Base-by-base conservation (phyloP, 1,140 invertebrate species). In the Bombus waltoni region DNA sequence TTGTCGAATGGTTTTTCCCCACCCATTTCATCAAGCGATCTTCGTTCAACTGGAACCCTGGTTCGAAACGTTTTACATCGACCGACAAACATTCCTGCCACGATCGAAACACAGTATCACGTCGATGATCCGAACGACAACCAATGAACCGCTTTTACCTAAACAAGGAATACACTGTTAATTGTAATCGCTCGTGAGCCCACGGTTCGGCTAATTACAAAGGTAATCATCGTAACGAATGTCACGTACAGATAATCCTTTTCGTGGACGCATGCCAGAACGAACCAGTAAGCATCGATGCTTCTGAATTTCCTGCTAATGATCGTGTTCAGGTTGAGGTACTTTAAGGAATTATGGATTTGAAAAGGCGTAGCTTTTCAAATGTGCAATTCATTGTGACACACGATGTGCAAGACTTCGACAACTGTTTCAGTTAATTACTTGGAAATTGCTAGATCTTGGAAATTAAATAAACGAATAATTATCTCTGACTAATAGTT, bases 151-250 rank as follows among this genome's bases (percentile, higher is more conserved):
- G 83, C 86, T 90, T 90, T 89, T 91, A 82, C 83, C 89, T 88
- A 91, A 91, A 91, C 90, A 89, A 89, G 87, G 85, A 88, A 87
- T 87, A 83, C 70, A 66, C 90, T 85, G 90, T 91, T 91, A 89
- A 91, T 91, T 91, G 90, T 91, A 91, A 91, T 91, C 85, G 90
- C 77, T 81, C 88, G 88, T 80, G 82, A 89, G 74, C 88, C 88
- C 85, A 66, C 81, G 86, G 71, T 81, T 66, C 57, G 71, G 85
- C 90, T 91, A 91, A 91, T 91, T 91, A 89, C 89, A 90, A 91
- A 89, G 87, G 88, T 91, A 91, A 91, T 91, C 90, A 91, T 91
- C 90, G 90, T 91, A 91, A 91, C 90, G 87, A 91, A 90, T 90
- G 89, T 87, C 89, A 88, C 87, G 82, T 84, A 79, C 80, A 81